Conservation (phyloP, 2,797 vertebrate genomes). For the Garrulus glandarius region DNA sequence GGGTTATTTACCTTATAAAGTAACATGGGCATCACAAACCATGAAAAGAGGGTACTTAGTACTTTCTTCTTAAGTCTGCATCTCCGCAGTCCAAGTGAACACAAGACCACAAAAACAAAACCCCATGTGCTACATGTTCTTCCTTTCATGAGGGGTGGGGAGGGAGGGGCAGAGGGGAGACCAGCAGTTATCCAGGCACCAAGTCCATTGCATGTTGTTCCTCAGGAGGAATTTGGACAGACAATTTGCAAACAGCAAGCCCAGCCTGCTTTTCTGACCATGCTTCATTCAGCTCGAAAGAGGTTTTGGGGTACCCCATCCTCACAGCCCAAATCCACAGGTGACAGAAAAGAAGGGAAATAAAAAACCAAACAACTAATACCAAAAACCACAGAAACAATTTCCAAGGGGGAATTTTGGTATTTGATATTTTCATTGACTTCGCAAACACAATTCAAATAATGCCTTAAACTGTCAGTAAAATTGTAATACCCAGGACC, state of each 20-base stretch:
- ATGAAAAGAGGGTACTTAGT: conserved; percentile 41
- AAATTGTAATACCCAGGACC: neutral
- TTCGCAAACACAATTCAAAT: neutral
- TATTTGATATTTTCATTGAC: neutral
- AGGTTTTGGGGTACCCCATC: neutral
- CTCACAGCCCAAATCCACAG: neutral
- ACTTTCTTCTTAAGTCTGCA: neutral
- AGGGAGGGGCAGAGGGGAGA: neutral
- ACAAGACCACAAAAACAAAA: neutral
- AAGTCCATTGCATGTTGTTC: accelerated
- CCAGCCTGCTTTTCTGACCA: neutral
- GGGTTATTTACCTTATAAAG: conserved; percentile 64
- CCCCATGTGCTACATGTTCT: neutral
- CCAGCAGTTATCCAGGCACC: neutral
- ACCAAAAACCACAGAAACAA: neutral
- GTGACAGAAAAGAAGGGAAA: neutral
- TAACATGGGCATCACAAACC: conserved; percentile 54
- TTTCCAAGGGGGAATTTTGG: neutral
- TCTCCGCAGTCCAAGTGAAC: neutral
- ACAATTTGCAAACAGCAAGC: neutral
- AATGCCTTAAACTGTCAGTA: neutral
- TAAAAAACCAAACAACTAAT: neutral
- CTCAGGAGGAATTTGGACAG: neutral
- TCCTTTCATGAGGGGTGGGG: neutral
- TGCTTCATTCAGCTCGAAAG: accelerated